Base-by-base conservation (phyloP, 2,113 vertebrate genomes). In the Eulacestoma nigropectus region DNA sequence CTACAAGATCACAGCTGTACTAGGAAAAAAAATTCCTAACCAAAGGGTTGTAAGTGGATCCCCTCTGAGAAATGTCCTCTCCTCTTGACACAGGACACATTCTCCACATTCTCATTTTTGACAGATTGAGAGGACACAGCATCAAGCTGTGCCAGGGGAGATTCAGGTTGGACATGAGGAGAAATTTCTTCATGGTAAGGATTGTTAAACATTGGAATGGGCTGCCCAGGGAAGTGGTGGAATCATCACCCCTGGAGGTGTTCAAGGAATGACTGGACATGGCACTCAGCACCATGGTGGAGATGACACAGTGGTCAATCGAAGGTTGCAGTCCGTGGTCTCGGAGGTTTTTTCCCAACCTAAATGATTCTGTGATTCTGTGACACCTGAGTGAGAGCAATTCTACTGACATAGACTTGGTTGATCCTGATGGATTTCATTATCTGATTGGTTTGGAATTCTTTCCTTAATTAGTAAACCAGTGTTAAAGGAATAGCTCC, bases 221-320 rank as follows among this genome's bases (percentile, higher is more conserved):
- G 19, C 15, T 77, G 8, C 12, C 46, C 49, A 41, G 63, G 41
- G 55, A 23, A 19, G 41, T 29, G 47, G 17, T 47, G 78, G 70
- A 22, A 26, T 42, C 30, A 7, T 15, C 37, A 42, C 9, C 21
- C 21, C 70, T 35, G 30, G 26, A 35, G 18, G 14, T 23, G 55
- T 16, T 49, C 35, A 23, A 12, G 41, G 64, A 55, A 29, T 23
- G 56, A 7, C 35, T 49, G 63, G 49, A 49, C 3, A 1, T 4
- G 55, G 63, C 17, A 35, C 53, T 35, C 39, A n/a, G 39, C 17
- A 33, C 33, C 22, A 7, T 13, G 44, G 44, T 37, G 44, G 49
- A 10, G 39, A 3, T 30, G 30, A 13, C 30, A 41, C 0, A 0
- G 9, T 16, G 63, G 5, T 42, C n/a, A 32, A 25, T 27, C 32